Percentiles rank a stretch among this genome's conserved stretches.
Evolutionary conservation across 2,797 vertebrate species (phyloP).

Genomic region (Toxotes lorentzi): DNA sequence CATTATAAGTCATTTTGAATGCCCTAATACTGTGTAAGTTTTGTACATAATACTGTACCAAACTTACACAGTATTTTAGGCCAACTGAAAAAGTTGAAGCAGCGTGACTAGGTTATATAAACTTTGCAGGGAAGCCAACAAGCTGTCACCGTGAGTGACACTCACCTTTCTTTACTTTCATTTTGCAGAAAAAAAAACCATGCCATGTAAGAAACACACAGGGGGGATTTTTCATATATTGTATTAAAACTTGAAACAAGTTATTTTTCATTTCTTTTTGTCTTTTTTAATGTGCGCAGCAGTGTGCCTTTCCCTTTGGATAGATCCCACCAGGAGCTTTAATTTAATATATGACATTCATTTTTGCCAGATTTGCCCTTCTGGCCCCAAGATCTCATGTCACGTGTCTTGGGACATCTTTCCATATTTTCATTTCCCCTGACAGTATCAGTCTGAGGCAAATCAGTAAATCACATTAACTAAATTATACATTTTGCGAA

Average conservation of each 20-base stretch:
- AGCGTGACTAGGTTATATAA: not conserved
- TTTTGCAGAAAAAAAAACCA: constrained; percentile 7
- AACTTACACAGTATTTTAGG: not conserved
- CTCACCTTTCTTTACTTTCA: constrained; percentile 18
- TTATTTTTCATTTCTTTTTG: constrained; percentile 38
- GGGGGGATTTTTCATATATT: constrained; percentile 31
- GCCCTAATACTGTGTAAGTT: not conserved
- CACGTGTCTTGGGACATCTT: constrained; percentile 41
- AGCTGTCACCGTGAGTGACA: constrained; percentile 26
- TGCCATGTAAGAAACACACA: not conserved
- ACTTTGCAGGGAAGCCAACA: not conserved
- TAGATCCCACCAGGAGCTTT: constrained; percentile 59
- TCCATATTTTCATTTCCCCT: constrained; percentile 63
- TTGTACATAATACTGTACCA: not conserved
- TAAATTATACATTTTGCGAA: constrained; percentile 78
- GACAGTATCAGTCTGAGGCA: constrained; percentile 54
- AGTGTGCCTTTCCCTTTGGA: constrained; percentile 40
- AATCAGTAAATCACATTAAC: constrained; percentile 68
- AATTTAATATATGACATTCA: constrained; percentile 67
- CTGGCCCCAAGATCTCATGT: constrained; percentile 53
- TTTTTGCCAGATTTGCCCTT: constrained; percentile 57
- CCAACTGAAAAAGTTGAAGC: not conserved
- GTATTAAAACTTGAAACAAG: constrained; percentile 36
- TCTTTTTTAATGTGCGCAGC: constrained; percentile 49
- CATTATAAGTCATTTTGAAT: not conserved